Percentiles rank a stretch among this genome's conserved stretches.
Evolutionary conservation across 2,888 invertebrate genomes (phyloP).

Genomic region (Agrotis puta): DNA sequence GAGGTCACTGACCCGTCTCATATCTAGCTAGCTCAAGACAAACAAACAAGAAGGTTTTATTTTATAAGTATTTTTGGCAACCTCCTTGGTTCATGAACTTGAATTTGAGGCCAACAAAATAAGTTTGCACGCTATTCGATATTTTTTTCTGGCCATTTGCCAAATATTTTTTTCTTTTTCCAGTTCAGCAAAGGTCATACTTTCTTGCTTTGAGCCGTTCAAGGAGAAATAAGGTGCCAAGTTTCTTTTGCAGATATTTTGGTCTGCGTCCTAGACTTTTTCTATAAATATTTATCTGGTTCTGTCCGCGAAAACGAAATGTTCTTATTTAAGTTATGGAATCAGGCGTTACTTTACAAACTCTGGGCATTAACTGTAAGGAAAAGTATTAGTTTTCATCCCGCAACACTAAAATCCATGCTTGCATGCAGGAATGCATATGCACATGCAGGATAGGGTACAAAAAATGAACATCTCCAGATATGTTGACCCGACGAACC

Average conservation of each 20-base stretch:
- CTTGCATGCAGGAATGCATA: no score
- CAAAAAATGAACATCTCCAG: no score
- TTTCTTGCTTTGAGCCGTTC: conserved; percentile 19
- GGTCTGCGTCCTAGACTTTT: no score
- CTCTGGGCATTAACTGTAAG: no score
- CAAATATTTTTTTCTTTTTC: conserved; percentile 19
- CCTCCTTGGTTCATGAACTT: conserved; percentile 41
- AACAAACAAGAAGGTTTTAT: conserved; percentile 32
- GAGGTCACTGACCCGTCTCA: conserved; percentile 25
- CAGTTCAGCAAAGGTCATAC: conserved; percentile 23
- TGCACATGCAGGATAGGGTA: no score
- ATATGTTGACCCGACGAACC: no score
- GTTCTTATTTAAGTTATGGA: no score
- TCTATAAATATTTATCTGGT: no score
- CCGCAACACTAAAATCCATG: no score
- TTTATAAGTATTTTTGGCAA: conserved; percentile 40
- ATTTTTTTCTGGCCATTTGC: conserved; percentile 24
- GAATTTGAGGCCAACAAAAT: conserved; percentile 29
- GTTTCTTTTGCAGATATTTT: conserved; percentile 5
- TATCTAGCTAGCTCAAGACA: conserved; percentile 8
- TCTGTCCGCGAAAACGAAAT: no score
- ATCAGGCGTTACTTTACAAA: no score
- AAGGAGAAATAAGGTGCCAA: conserved; percentile 28
- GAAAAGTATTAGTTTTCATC: no score
- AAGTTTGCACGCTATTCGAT: conserved; percentile 21